Evolutionary conservation across 2,113 vertebrate species (phyloP), one percentile per base, ranked within the genome.

Genomic region (Seriola aureovittata): DNA sequence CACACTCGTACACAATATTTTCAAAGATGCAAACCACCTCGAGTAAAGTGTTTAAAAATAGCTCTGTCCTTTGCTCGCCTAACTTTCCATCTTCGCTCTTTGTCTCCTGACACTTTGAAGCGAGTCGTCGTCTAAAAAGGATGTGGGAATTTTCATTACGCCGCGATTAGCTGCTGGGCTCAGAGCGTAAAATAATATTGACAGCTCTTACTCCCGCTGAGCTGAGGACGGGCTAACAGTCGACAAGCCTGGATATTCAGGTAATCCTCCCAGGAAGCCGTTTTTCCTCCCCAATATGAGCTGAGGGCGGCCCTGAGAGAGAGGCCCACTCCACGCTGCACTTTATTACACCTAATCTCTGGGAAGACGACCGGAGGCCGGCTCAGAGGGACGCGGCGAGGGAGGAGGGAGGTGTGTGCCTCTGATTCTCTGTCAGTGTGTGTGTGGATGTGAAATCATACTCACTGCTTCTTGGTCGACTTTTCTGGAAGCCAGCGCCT

Each of bases 381-480:
- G 60, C 78, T 71, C 72, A 32, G 44, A 55, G 48, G 7, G 14
- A 80, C 21, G 38, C 23, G 21, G 19, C 13, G 23, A 66, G 76
- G 54, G 21, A 36, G 29, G 29, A 32, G 42, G 21, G 4, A 12
- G 25, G 58, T 9, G 44, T 60, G 62, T 32, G 57, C 8, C 42
- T 17, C 8, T 54, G 34, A 13, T n/a, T 55, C 40, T 55, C 40
- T 34, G 34, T 65, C 11, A 34, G 34, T 76, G 29, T 48, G 29
- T 48, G 66, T 64, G 55, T 14, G 23, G 50, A 16, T 46, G 44
- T 13, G 10, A 63, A 76, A 71, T 60, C 14, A 71, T 71, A 95
- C 97, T 96, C 92, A 99, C 98, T 89, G 87, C 65, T 75, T 97
- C 96, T 58, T 88, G 92, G 76, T 99, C 97, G 3, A 81, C 73